Conservation (phyloP, 2,888 invertebrate species). For the Cremastinae sp. region DNA sequence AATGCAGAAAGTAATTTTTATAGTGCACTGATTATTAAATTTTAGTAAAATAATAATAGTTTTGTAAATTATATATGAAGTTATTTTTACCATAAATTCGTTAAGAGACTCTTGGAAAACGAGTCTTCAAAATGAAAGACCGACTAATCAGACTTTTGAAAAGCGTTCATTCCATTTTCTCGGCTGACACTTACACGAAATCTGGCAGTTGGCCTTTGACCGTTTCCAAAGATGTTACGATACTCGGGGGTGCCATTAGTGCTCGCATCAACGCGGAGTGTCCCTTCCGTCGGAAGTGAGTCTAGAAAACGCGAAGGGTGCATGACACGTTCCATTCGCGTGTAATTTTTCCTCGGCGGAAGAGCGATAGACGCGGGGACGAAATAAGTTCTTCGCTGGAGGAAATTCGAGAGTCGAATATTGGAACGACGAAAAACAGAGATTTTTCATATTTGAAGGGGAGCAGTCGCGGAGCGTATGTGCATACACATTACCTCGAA, state of each 20-base stretch:
- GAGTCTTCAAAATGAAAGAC: neutral
- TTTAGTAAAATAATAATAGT: neutral
- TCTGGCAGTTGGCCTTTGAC: conserved; percentile 55
- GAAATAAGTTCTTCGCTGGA: conserved; percentile 50
- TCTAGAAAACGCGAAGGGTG: conserved; percentile 41
- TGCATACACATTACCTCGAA: conserved; percentile 55
- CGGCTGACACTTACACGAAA: conserved; percentile 1
- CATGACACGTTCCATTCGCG: conserved; percentile 46
- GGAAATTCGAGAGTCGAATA: conserved; percentile 68
- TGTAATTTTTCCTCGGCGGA: conserved; percentile 53
- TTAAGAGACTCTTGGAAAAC: conserved; percentile 2
- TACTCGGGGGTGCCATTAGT: conserved; percentile 65
- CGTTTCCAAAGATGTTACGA: conserved; percentile 36
- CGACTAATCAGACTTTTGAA: conserved; percentile 35
- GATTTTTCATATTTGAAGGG: conserved; percentile 60
- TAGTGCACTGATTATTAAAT: no score
- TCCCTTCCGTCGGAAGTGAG: conserved; percentile 73
- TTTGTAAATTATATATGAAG: neutral
- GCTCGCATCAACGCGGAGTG: conserved; percentile 62
- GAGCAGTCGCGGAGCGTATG: conserved; percentile 42
- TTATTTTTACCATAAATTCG: neutral
- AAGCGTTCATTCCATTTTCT: conserved; percentile 13
- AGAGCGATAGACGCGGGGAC: conserved; percentile 61
- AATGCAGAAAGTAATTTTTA: no score
- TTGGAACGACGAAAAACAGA: conserved; percentile 71